A percentile compares a stretch with the other conserved stretches of the same genome.
Conservation (phyloP, 2,888 invertebrate species). For the Stratiomys singularior region DNA sequence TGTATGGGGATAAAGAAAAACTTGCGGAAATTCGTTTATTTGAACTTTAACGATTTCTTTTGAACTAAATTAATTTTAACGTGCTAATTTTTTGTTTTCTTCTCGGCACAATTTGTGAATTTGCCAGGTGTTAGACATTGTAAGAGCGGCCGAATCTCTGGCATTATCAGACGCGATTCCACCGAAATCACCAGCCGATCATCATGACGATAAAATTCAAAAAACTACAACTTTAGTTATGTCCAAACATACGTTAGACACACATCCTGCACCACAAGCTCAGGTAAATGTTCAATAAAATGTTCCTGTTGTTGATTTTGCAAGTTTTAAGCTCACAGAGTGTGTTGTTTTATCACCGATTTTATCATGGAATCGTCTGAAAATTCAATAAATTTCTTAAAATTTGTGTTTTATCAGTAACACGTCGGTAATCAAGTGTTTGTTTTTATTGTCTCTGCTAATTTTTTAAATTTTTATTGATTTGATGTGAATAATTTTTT, state of each 20-base stretch:
- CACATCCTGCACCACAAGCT: constrained; percentile 60
- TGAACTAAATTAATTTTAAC: too few relatives aligned
- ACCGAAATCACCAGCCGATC: constrained; percentile 80
- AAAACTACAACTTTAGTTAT: constrained; percentile 94
- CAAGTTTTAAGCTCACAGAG: not conserved
- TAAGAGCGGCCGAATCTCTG: constrained; percentile 87
- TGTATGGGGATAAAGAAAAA: too few relatives aligned
- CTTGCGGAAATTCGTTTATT: too few relatives aligned
- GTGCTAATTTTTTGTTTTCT: not conserved
- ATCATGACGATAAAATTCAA: constrained; percentile 71
- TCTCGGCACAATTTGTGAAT: not conserved
- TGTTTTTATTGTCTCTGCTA: too few relatives aligned
- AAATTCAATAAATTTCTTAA: not conserved
- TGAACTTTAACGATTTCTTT: too few relatives aligned
- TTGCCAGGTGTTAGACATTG: constrained; percentile 88
- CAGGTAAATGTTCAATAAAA: constrained; percentile 66
- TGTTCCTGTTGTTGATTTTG: constrained; percentile 19
- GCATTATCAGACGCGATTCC: constrained; percentile 69
- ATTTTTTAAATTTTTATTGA: too few relatives aligned
- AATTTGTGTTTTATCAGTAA: too few relatives aligned
- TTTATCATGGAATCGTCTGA: not conserved
- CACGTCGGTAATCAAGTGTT: too few relatives aligned
- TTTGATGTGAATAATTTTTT: too few relatives aligned
- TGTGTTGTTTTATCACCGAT: not conserved
- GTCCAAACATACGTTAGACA: constrained; percentile 90